Base-by-base conservation (phyloP, 2,797 vertebrate genomes). In the Platyrinchus mystaceus region DNA sequence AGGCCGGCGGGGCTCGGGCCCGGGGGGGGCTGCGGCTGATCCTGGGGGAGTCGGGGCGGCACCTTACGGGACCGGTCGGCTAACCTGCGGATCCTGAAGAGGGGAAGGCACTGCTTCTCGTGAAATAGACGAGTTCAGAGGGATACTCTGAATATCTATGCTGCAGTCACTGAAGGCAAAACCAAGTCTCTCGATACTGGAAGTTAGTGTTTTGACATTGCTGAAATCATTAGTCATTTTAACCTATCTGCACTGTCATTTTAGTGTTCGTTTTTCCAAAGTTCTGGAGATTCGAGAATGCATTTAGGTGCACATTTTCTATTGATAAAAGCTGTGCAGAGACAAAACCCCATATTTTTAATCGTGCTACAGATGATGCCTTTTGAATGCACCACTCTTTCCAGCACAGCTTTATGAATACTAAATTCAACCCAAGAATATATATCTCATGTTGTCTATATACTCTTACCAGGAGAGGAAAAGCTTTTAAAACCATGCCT, bases 61-160 rank as follows among this genome's bases (percentile, higher is more conserved):
- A 62, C 39, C 30, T 47, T 9, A 7, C 73, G 11, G 6, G 1
- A 5, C 9, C 62, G 0, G n/a, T 2, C 36, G 8, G 36, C 28
- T 2, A 37, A 1, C 3, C 7, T 2, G 0, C 0, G 14, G 46
- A 1, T 10, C 46, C 64, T 3, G 34, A 3, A 3, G 14, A 3
- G 19, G 13, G 22, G 3, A 71, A 1, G 15, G 22, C 67, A 1
- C 3, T 15, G 66, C 13, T 14, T 3, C 8, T 7, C 36, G 44
- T 17, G 12, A 7, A 11, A 16, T 2, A 34, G 20, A 13, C 23
- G 9, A 30, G 30, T 58, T 60, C 46, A 1, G 0, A 27, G 55
- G 19, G 14, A 1, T 12, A 2, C 3, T 36, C 20, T 4, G 16
- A 46, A 10, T 20, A 24, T 2, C 32, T 8, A 0, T 6, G 39